Conservation (phyloP, 2,113 vertebrate species). For the Protobothrops mucrosquamatus region DNA sequence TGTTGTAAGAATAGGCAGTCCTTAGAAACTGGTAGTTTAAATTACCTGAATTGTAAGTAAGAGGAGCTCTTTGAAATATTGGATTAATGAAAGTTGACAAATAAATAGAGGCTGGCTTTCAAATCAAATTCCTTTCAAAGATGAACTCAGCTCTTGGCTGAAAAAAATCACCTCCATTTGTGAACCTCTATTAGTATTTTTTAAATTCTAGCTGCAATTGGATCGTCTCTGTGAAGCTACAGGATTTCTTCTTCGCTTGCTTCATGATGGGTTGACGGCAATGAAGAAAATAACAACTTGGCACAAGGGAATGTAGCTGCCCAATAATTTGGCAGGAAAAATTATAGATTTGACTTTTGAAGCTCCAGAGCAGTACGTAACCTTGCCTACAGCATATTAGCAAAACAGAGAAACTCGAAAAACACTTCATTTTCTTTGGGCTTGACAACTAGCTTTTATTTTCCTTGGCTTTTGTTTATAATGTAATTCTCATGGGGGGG, state of each 20-base stretch:
- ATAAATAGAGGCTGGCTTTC: neutral
- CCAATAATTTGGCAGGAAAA: slow-evolving; percentile 52
- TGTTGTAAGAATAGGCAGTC: neutral
- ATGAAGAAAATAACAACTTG: slow-evolving; percentile 53
- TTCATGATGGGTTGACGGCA: slow-evolving; percentile 25
- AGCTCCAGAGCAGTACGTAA: slow-evolving; percentile 19
- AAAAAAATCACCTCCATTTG: slow-evolving; percentile 34
- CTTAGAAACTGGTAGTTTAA: neutral
- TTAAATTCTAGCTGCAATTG: slow-evolving; percentile 49
- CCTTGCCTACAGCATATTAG: slow-evolving; percentile 30
- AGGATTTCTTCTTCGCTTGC: slow-evolving; percentile 14
- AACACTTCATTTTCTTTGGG: slow-evolving; percentile 22
- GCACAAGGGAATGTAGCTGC: slow-evolving; percentile 33
- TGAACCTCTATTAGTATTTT: slow-evolving; percentile 42
- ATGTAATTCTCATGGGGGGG: slow-evolving; percentile 23
- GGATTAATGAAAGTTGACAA: neutral
- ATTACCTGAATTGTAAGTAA: neutral
- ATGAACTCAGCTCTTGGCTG: slow-evolving; percentile 57
- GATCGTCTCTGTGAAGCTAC: slow-evolving; percentile 33
- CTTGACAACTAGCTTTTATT: neutral
- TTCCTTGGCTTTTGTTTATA: slow-evolving; percentile 17
- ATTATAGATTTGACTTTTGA: slow-evolving; percentile 32
- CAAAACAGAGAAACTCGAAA: slow-evolving; percentile 34
- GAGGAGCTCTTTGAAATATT: neutral
- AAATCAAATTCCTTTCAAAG: slow-evolving; percentile 17